Evolutionary conservation across 1,140 invertebrate species (phyloP), one percentile per base, ranked within the genome.

Genomic region (Brachionus angularis): DNA sequence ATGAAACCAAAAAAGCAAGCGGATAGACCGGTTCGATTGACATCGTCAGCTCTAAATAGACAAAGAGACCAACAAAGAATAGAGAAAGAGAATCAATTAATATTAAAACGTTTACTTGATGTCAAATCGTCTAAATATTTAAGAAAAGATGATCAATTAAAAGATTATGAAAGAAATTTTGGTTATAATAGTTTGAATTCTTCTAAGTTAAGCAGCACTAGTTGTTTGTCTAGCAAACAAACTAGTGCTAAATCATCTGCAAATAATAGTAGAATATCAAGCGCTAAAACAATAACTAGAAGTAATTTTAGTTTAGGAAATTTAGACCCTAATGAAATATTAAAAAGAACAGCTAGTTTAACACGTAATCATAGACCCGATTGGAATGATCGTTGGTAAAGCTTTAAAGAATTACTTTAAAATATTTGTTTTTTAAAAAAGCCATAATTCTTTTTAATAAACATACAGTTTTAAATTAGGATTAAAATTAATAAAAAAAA

Each of bases 41-140:
- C 67, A 4, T 70, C 67, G 16, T 50, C 67, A 16, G 67, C 67
- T n/a, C 36, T 70, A 27, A 70, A 70, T 70, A 23, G 67, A 2
- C 50, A 52, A 36, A 49, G 29, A 8, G 46, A 70, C 10, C 67
- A 70, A 31, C 67, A 70, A 36, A n/a, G 46, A 42, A 70, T 70
- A 12, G 67, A 70, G 52, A 42, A 46, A 39, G 67, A 70, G 36
- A 70, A 70, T 29, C 31, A 50, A 5, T 1, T 70, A 14, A 67
- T 67, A 33, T 33, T 67, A 8, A 46, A 67, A n/a, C 39, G 62
- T 18, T 50, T 67, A 23, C 7, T 67, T 8, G 21, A 27, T 5
- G 62, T 67, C 4, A 67, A 67, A 67, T 46, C 62, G 7, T 33
- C 42, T 7, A 46, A 50, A 34, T 29, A 67, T 21, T 27, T 67